phyloP scores from a whole-genome alignment of 64 coral and sea anemone genomes.

The Astreopora myriophthalma region DNA sequence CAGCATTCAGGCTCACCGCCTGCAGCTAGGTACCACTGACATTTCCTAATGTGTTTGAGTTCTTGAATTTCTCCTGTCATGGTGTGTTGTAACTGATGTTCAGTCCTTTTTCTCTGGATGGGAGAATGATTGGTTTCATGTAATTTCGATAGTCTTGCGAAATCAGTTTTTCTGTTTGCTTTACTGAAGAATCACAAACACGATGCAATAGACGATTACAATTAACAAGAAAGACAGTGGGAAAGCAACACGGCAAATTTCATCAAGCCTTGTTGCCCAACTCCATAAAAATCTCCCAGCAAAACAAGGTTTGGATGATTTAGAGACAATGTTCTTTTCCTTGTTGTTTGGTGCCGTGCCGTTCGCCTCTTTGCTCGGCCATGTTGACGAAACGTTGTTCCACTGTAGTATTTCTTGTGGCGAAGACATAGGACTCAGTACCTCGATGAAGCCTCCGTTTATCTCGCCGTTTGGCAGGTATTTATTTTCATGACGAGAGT shows the following conservation, averaged over 20 bases:
- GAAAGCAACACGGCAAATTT: conserved; percentile 1
- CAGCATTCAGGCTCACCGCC: too few relatives aligned
- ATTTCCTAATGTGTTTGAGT: too few relatives aligned
- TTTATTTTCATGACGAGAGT: neutral
- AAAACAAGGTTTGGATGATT: neutral
- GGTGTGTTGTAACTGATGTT: too few relatives aligned
- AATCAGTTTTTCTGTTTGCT: neutral
- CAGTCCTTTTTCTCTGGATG: too few relatives aligned
- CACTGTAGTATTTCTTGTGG: neutral
- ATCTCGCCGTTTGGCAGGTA: neutral
- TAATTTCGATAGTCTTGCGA: neutral
- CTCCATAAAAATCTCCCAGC: neutral
- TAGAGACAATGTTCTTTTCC: neutral
- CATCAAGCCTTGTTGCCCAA: conserved; percentile 7
- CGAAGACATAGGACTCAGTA: neutral
- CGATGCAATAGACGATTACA: neutral
- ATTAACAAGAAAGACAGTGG: neutral
- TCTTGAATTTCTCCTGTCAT: too few relatives aligned
- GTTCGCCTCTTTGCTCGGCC: neutral
- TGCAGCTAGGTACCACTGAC: too few relatives aligned
- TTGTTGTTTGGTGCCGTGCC: neutral
- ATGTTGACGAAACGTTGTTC: neutral
- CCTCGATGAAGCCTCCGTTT: neutral
- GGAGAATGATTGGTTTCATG: too few relatives aligned
- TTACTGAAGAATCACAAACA: neutral